Percentiles rank a stretch among this genome's conserved stretches.
Evolutionary conservation across 2,797 vertebrate species (phyloP).

Genomic region (Hippoglossus hippoglossus): DNA sequence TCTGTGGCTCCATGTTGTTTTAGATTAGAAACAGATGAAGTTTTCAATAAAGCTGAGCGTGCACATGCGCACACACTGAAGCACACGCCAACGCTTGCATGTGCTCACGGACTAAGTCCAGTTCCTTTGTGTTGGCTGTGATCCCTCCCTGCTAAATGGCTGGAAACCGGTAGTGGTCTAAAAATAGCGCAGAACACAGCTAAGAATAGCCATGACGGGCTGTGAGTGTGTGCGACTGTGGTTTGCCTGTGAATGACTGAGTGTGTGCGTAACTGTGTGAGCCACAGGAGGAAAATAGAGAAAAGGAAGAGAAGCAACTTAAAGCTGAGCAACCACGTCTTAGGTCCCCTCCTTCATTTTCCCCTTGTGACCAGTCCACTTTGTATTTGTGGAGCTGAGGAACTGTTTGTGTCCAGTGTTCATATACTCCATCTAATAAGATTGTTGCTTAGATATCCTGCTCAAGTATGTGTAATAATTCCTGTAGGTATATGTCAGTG

Average conservation of each 20-base stretch:
- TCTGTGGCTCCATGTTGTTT: conserved; percentile 22
- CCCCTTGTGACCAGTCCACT: conserved; percentile 6
- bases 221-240: conserved; percentile 49
- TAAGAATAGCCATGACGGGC: conserved; percentile 77
- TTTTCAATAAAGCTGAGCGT: conserved; percentile 33
- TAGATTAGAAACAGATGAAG: conserved; percentile 76
- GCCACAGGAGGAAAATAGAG: conserved; percentile 51
- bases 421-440: too few relatives aligned
- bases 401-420: background rate
- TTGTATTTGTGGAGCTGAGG: background rate
- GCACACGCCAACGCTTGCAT: conserved; percentile 43
- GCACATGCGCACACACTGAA: conserved; percentile 25
- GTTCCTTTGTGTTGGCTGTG: conserved; percentile 79
- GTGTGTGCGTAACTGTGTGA: conserved; percentile 36
- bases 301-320: conserved; percentile 51
- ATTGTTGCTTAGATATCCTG: background rate
- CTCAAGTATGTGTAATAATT: background rate
- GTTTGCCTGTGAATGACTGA: conserved; percentile 57
- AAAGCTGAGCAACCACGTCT: conserved; percentile 49
- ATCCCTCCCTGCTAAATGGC: conserved; percentile 77
- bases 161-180: conserved; percentile 80
- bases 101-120: conserved; percentile 63
- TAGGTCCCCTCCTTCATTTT: conserved; percentile 34
- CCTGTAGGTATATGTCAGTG: background rate
- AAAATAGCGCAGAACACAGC: conserved; percentile 74